Evolutionary conservation across 2,888 invertebrate species (phyloP).

Genomic region (Mellilla xanthometata): DNA sequence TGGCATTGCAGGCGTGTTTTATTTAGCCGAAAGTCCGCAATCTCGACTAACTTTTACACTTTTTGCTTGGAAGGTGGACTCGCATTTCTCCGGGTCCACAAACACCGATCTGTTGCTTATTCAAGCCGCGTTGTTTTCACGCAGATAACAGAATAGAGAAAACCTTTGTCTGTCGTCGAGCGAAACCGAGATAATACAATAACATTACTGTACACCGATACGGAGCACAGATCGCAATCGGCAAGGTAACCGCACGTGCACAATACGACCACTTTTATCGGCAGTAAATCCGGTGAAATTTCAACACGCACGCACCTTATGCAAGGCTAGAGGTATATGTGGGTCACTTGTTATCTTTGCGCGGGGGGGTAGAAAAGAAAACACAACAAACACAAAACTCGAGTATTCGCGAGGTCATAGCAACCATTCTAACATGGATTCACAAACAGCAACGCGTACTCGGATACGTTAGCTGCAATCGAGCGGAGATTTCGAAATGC

Average conservation of each 20-base stretch:
- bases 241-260: conserved; percentile 45
- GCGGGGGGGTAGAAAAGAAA: conserved; percentile 35
- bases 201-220: conserved; percentile 38
- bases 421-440: conserved; percentile 56
- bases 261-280: conserved; percentile 44
- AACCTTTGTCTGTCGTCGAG: conserved; percentile 43
- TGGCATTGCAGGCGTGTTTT: conserved; percentile 38
- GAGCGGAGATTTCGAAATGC: conserved; percentile 64
- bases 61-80: conserved; percentile 34
- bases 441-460: conserved; percentile 39
- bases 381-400: conserved; percentile 69
- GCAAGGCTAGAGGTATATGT: conserved; percentile 41
- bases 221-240: conserved; percentile 48
- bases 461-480: conserved; percentile 50
- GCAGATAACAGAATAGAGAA: conserved; percentile 56
- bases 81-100: conserved; percentile 18
- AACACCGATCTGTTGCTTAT: conserved; percentile 33
- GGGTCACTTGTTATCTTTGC: conserved; percentile 60
- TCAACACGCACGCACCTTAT: conserved; percentile 44
- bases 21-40: conserved; percentile 38
- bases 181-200: conserved; percentile 39
- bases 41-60: conserved; percentile 31
- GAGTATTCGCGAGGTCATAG: conserved; percentile 62
- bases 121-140: conserved; percentile 44
- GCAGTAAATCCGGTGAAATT: conserved; percentile 45